phyloP scores from a whole-genome alignment of 2,797 vertebrate species.

The Chelon auratus region DNA sequence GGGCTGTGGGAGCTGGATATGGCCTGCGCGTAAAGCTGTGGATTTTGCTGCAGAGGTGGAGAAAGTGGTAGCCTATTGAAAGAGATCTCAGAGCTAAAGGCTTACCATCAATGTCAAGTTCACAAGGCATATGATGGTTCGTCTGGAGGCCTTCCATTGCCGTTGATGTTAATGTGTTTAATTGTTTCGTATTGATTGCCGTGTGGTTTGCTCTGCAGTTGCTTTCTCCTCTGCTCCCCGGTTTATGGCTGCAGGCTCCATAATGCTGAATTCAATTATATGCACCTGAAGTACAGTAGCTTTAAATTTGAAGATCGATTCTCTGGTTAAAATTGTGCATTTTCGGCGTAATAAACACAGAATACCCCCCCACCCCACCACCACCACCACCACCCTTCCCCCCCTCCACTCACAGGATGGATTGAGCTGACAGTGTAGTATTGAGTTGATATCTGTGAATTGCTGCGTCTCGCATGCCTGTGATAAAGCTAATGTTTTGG shows the following conservation, averaged over 20 bases:
- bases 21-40: constrained; percentile 73
- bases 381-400: background rate
- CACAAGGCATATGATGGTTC: constrained; percentile 79
- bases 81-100: constrained; percentile 74
- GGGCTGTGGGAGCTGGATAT: constrained; percentile 70
- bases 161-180: constrained; percentile 87
- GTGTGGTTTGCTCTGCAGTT: constrained; percentile 75
- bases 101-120: constrained; percentile 82
- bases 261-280: constrained; percentile 84
- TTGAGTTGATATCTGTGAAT: constrained; percentile 69
- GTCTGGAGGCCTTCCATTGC: constrained; percentile 72
- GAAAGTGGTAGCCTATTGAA: constrained; percentile 79
- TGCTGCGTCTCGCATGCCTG: constrained; percentile 47
- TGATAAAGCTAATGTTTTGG: constrained; percentile 61
- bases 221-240: constrained; percentile 49
- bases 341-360: constrained; percentile 74
- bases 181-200: constrained; percentile 86
- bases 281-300: constrained; percentile 81
- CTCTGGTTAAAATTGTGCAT: constrained; percentile 73
- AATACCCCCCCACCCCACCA: background rate
- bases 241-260: constrained; percentile 81
- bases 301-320: constrained; percentile 81
- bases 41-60: constrained; percentile 76
- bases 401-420: constrained; percentile 23
- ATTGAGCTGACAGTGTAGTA: constrained; percentile 63